Percentiles rank a stretch among this genome's conserved stretches.
Evolutionary conservation across 2,113 vertebrate species (phyloP).

Genomic region (Gavialis gangeticus): DNA sequence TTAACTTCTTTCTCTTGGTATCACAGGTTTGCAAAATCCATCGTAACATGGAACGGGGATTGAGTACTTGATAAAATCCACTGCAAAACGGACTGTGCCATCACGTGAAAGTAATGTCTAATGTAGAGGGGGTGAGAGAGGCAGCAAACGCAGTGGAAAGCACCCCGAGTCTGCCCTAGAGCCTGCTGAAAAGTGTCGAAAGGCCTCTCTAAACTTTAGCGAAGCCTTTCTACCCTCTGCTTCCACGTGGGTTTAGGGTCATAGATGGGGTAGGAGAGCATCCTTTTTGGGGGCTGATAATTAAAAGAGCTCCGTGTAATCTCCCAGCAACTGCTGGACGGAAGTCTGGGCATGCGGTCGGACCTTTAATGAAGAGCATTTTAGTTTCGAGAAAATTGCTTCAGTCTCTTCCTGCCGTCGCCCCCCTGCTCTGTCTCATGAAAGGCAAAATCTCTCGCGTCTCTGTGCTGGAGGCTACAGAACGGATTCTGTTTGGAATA

Average conservation of each 20-base stretch:
- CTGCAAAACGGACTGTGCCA: too few relatives aligned
- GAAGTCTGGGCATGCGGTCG: neutral
- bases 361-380: neutral
- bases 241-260: neutral
- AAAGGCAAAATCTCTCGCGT: neutral
- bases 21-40: neutral
- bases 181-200: neutral
- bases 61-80: neutral
- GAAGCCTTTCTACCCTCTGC: neutral
- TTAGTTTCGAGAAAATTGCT: neutral
- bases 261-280: neutral
- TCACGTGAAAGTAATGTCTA: too few relatives aligned
- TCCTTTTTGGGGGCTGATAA: neutral
- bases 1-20: neutral
- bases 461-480: neutral
- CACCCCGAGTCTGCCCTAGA: neutral
- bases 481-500: neutral
- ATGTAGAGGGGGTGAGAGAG: neutral
- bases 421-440: neutral
- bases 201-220: neutral
- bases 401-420: rapidly evolving
- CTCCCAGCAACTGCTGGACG: neutral
- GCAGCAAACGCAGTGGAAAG: neutral
- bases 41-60: neutral
- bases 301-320: neutral